A percentile compares a stretch with the other conserved stretches of the same genome.
Evolutionary conservation across 2,888 invertebrate species (phyloP).

Genomic region (Oligia latruncula): DNA sequence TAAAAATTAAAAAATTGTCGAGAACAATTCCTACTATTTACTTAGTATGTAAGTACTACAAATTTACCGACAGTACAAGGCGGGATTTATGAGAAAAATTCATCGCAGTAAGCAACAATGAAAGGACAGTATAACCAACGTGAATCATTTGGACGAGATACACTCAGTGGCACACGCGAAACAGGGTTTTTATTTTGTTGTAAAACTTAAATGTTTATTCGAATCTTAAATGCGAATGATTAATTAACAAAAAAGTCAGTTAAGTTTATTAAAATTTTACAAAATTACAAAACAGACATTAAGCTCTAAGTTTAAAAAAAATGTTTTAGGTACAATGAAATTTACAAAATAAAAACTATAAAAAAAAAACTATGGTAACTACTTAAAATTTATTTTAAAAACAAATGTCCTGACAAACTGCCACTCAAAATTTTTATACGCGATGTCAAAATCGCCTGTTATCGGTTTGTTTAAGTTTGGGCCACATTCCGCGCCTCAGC

Average conservation of each 20-base stretch:
- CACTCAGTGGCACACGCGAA: too few species aligned
- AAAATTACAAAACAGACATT: neutral
- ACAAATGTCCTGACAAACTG: too few species aligned
- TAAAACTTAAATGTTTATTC: too few species aligned
- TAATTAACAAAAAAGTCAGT: neutral
- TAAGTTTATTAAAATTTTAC: neutral
- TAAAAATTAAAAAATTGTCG: too few species aligned
- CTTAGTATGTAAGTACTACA: neutral
- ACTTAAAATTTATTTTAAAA: too few species aligned
- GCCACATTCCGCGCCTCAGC: too few species aligned
- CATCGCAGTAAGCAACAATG: constrained; percentile 5
- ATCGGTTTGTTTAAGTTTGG: too few species aligned
- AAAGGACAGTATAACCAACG: constrained; percentile 19
- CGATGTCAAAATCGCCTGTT: too few species aligned
- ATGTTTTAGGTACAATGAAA: too few species aligned
- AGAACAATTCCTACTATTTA: neutral
- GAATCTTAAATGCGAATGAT: neutral
- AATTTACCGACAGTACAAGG: neutral
- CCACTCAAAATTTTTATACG: too few species aligned
- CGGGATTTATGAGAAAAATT: neutral
- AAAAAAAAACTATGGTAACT: too few species aligned
- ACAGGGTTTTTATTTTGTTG: neutral
- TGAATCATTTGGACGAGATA: constrained; percentile 51
- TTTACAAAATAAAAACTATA: too few species aligned
- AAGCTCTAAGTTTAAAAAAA: neutral